Evolutionary conservation across 2,888 invertebrate species (phyloP), one percentile per base, ranked within the genome.

Genomic region (Onthophagus sagittarius): DNA sequence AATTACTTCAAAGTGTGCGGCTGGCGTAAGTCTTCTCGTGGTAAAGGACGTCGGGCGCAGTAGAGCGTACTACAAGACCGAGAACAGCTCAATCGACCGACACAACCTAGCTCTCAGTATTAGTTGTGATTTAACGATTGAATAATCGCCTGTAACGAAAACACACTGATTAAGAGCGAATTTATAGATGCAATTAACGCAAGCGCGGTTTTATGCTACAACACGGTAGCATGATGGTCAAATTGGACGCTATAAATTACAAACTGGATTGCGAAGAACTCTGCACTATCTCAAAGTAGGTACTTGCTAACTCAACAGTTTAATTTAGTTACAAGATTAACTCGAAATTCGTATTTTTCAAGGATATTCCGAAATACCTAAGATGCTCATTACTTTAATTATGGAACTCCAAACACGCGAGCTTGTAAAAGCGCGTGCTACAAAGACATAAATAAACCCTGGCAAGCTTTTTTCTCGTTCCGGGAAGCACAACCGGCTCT

Each of bases 171-270:
- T 73, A 67, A 71, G 62, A 15, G 31, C 65, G 71, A 71, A 73
- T 73, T 73, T 73, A 73, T 67, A 31, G 32, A 11, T n/a, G 73
- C 73, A 71, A 73, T 73, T 73, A 73, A 67, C 32, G 65, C 67
- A 67, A 71, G 67, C 73, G 33, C 71, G 73, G 67, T 32, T 67
- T 32, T 15, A 53, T 53, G 6, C 9, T 53, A 53, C 39, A 23
- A 53, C 39, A 53, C 39, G 39, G 39, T 53, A 53, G 39, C 39
- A 53, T 11, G 39, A 53, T 53, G 39, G 39, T 53, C 39, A 53
- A 53, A 53, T 53, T 53, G 39, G 11, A 9, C 39, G 39, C 39
- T 53, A 53, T 53, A 53, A 53, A 53, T 53, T 53, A 53, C 39
- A 53, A 53, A 53, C 39, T 53, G 39, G 39, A 53, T 53, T 53